These are phyloP conservation scores for Oreohelix idahoensis DNA, from an alignment of 1,140 invertebrate species.

Conservation along the genomic window DNA sequence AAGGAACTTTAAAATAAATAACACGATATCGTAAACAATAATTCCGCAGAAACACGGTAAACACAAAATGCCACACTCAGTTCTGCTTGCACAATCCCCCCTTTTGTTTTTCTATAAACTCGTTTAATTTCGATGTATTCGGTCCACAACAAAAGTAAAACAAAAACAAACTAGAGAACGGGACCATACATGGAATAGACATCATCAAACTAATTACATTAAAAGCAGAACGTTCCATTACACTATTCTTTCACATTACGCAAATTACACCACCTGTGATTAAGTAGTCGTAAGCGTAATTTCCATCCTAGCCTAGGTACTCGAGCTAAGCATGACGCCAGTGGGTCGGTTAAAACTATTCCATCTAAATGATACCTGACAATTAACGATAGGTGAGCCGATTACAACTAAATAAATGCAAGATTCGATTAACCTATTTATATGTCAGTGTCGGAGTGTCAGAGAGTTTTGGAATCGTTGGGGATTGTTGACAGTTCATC, in stretches of 20 bases:
- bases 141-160: no score
- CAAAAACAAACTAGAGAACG: no score
- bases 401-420: not conserved
- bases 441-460: not conserved
- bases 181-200: not conserved
- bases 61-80: no score
- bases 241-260: not conserved
- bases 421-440: constrained; percentile 2
- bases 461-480: not conserved
- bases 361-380: not conserved
- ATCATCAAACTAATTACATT: not conserved
- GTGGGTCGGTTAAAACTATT: not conserved
- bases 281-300: not conserved
- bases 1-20: no score
- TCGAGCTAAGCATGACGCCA: not conserved
- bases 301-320: not conserved
- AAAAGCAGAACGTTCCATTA: not conserved
- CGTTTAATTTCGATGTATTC: no score
- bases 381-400: not conserved
- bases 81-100: no score
- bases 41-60: no score
- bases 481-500: no score
- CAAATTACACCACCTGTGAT: not conserved
- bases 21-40: no score
- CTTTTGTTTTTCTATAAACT: no score